A percentile compares a stretch with the other conserved stretches of the same genome.
Evolutionary conservation across 2,797 vertebrate genomes (phyloP).

Genomic region (Spheniscus humboldti): DNA sequence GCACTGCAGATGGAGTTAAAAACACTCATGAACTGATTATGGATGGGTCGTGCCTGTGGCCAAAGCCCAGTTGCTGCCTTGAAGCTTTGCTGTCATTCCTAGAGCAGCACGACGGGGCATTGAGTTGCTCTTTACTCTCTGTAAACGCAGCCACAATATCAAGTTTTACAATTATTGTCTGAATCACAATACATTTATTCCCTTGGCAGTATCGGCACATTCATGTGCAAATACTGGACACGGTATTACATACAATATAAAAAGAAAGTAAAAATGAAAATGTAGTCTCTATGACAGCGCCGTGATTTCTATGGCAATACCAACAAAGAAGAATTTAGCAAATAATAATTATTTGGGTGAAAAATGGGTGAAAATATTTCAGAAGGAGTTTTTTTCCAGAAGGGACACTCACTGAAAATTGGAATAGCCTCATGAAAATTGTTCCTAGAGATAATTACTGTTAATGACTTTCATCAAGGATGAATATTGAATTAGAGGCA

Average conservation of each 20-base stretch:
- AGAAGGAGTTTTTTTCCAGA: not conserved
- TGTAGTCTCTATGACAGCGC: not conserved
- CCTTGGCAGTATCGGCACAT: not conserved
- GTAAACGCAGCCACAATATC: accelerated
- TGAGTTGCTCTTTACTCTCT: accelerated
- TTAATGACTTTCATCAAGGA: not conserved
- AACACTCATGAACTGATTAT: accelerated
- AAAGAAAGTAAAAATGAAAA: not conserved
- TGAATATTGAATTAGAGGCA: not conserved
- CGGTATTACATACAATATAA: no score
- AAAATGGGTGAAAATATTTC: not conserved
- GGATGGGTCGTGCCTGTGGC: not conserved
- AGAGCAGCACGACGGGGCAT: accelerated
- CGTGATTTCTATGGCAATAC: not conserved
- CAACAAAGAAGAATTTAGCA: not conserved
- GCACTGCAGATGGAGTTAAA: not conserved
- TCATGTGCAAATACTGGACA: not conserved
- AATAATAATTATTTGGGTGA: not conserved
- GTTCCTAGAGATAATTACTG: not conserved
- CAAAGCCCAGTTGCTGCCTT: accelerated
- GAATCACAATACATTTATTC: not conserved
- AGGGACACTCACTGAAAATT: not conserved
- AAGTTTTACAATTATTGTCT: accelerated
- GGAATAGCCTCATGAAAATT: not conserved
- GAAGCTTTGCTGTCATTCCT: not conserved